These are phyloP conservation scores for Pogona vitticeps DNA, from an alignment of 2,113 vertebrate genomes.

Conservation along the genomic window DNA sequence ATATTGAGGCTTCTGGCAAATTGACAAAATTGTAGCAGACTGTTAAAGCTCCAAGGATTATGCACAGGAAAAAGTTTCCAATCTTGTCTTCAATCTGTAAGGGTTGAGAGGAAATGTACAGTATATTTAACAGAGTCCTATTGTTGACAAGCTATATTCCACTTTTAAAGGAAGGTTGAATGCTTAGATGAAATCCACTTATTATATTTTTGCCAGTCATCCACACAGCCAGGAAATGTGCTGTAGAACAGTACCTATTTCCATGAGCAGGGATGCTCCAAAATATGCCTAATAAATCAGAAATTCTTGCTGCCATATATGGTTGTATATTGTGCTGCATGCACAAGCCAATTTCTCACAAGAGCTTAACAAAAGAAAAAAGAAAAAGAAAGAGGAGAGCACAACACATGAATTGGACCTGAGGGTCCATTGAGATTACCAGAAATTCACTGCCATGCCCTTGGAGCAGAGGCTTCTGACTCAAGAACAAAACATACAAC, in stretches of 20 bases:
- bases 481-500: not conserved
- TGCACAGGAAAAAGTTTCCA: no score
- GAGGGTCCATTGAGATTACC: not conserved
- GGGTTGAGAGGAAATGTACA: not conserved
- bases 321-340: not conserved
- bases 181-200: not conserved
- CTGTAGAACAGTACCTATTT: no score
- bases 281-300: not conserved
- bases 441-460: no score
- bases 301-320: not conserved
- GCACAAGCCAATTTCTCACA: no score
- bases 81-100: no score
- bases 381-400: not conserved
- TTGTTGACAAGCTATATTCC: not conserved
- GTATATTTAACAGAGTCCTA: not conserved
- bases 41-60: no score
- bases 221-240: not conserved
- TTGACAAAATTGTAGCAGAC: no score
- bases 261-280: not conserved
- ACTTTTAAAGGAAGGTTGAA: not conserved
- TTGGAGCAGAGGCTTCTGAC: not conserved
- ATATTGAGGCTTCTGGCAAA: no score
- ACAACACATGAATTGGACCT: not conserved
- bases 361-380: not conserved
- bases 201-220: not conserved